Evolutionary conservation across 2,888 invertebrate genomes (phyloP).

Genomic region (Coleophora flavipennella): DNA sequence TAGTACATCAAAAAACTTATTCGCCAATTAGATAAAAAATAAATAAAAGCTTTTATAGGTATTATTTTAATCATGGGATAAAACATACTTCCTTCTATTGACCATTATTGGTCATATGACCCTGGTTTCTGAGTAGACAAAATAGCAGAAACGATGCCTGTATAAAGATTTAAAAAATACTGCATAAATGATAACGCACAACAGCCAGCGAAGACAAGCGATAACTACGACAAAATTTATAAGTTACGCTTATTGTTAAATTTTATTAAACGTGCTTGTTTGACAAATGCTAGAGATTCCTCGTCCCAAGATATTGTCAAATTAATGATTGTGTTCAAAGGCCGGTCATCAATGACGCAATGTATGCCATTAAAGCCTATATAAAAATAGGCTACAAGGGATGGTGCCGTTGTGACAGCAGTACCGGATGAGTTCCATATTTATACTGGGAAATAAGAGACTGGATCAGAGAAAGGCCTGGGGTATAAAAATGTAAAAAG

Average conservation of each 20-base stretch:
- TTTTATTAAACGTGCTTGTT: constrained; percentile 10
- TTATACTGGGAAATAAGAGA: constrained; percentile 17
- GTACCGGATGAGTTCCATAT: constrained; percentile 15
- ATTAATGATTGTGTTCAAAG: constrained; percentile 15
- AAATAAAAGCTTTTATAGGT: too few relatives aligned
- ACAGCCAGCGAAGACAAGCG: too few relatives aligned
- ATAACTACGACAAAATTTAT: too few relatives aligned
- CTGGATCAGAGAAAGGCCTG: constrained; percentile 11
- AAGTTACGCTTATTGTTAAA: constrained; percentile 13
- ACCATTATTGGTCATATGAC: too few relatives aligned
- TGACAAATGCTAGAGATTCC: constrained; percentile 8
- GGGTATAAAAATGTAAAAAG: constrained; percentile 17
- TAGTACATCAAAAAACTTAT: too few relatives aligned
- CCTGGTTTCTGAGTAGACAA: too few relatives aligned
- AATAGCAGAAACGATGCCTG: too few relatives aligned
- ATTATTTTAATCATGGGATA: too few relatives aligned
- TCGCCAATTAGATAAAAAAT: too few relatives aligned
- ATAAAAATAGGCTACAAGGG: constrained; percentile 13
- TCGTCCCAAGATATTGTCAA: constrained; percentile 14
- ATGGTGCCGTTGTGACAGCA: constrained; percentile 7
- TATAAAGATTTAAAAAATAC: too few relatives aligned
- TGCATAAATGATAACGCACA: too few relatives aligned
- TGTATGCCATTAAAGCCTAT: constrained; percentile 14
- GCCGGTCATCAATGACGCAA: constrained; percentile 13
- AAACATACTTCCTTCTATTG: too few relatives aligned